A percentile compares a stretch with the other conserved stretches of the same genome.
phyloP scores from a whole-genome alignment of 2,888 invertebrate genomes.

The Panzeria rudis region DNA sequence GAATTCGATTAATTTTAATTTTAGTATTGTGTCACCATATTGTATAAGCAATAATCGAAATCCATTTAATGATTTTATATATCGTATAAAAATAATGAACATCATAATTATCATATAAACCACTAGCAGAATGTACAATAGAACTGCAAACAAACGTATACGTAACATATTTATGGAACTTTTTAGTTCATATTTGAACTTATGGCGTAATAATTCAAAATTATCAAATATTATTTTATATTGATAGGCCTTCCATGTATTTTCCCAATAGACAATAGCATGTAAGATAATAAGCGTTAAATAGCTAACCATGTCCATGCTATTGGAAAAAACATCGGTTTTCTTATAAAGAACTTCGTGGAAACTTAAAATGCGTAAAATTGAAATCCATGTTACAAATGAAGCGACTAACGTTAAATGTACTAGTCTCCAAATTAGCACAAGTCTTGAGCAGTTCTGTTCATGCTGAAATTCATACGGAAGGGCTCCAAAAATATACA shows the following conservation, averaged over 20 bases:
- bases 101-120: constrained; percentile 42
- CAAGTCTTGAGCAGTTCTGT: background rate
- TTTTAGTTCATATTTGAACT: constrained; percentile 64
- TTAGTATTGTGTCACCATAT: constrained; percentile 76
- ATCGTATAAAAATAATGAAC: constrained; percentile 41
- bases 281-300: constrained; percentile 65
- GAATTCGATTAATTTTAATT: constrained; percentile 76
- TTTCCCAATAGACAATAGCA: constrained; percentile 65
- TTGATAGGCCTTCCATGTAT: constrained; percentile 62
- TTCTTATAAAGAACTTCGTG: constrained; percentile 61
- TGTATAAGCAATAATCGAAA: constrained; percentile 57
- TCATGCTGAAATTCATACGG: constrained; percentile 70
- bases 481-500: constrained; percentile 73
- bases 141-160: constrained; percentile 26
- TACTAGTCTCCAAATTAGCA: constrained; percentile 50
- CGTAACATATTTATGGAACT: constrained; percentile 54
- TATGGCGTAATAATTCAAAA: constrained; percentile 67
- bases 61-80: constrained; percentile 52
- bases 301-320: constrained; percentile 74
- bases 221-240: constrained; percentile 61
- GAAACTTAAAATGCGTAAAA: constrained; percentile 51
- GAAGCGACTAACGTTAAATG: constrained; percentile 36
- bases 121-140: constrained; percentile 51
- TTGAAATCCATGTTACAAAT: constrained; percentile 51
- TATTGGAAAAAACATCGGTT: constrained; percentile 75